Evolutionary conservation across 2,113 vertebrate species (phyloP), one percentile per base, ranked within the genome.

Genomic region (Cathartes aura): DNA sequence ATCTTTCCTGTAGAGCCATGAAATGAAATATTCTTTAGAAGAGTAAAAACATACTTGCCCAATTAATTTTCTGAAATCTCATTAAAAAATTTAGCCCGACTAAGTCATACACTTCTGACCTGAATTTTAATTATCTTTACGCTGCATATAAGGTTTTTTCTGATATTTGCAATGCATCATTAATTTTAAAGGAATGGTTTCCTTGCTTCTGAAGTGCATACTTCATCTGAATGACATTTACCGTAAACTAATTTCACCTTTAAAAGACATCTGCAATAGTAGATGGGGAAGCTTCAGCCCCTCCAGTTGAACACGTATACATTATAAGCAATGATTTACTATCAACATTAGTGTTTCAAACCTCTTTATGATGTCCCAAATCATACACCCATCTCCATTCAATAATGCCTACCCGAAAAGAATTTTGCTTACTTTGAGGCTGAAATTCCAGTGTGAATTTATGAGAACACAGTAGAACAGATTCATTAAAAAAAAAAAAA

Each of bases 41-140:
- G 95, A 97, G 89, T 96, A 95, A 95, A 98, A 98, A 90, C 62
- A 88, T 42, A 90, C 85, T 98, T 87, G 74, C 95, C 98, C 98
- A 98, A 98, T 98, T 98, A 98, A 98, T 98, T 98, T 98, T 97
- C 96, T 98, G 98, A 98, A 98, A 98, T 98, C 98, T 98, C 98
- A 98, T 99, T 99, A 98, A 98, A 98, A 98, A 98, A 98, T 98
- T 98, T 98, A 98, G 95, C 96, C 96, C 88, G 97, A 98, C 98
- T 98, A 98, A 98, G 97, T 98, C 98, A 98, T 93, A 95, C 95
- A 97, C 97, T 98, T 98, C 98, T 98, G 98, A 98, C 98, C 96
- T 98, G 98, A 98, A 98, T 98, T 98, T 98, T 98, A 98, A 98
- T 98, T 97, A 97, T 96, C 98, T 97, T 97, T 97, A 97, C 0